Base-by-base conservation (phyloP, 2,113 vertebrate genomes). In the Rutilus rutilus region DNA sequence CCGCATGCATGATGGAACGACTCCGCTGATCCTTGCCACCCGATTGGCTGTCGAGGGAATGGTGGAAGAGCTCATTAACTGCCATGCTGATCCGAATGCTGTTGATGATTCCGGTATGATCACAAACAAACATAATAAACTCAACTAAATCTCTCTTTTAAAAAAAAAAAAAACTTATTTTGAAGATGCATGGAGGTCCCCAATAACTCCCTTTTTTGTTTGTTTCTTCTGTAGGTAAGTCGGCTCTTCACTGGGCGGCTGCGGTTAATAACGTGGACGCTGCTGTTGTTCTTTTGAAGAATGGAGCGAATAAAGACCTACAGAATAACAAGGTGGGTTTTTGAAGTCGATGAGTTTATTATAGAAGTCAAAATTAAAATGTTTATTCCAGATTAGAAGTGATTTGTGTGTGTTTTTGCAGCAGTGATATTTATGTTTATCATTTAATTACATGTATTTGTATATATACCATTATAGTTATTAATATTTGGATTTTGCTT, bases 211-310 rank as follows among this genome's bases (percentile, higher is more conserved):
- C 5, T 67, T 8, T 71, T 33, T 23, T 27, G n/a, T 81, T 9
- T 86, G 25, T 64, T 57, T 5, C 6, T 6, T 60, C 4, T 83
- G 0, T 85, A 99, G 98, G 98, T 88, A 99, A 99, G 91, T 99
- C 98, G 0, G 97, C 98, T 0, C 91, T 99, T 57, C 98, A 99
- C 83, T 99, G 98, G 98, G 97, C 98, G 0, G 97, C 98, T 0
- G 98, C 98, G 0, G 98, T 99, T 27, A 99, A 99, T 86, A 99
- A 99, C 0, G 94, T 98, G 77, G 98, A 99, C 3, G 98, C 98
- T 0, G 97, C 97, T 0, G 60, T 96, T 0, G 96, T 97, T 25
- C 95, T 99, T 0, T 93, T 99, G 50, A 99, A 99, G 93, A 99
- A 97, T 0, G 97, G 97, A 0, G 97, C 97, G 87, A 99, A 99